These are phyloP conservation scores for Epinephelus fuscoguttatus DNA, from an alignment of 2,113 vertebrate genomes.

Conservation along the genomic window DNA sequence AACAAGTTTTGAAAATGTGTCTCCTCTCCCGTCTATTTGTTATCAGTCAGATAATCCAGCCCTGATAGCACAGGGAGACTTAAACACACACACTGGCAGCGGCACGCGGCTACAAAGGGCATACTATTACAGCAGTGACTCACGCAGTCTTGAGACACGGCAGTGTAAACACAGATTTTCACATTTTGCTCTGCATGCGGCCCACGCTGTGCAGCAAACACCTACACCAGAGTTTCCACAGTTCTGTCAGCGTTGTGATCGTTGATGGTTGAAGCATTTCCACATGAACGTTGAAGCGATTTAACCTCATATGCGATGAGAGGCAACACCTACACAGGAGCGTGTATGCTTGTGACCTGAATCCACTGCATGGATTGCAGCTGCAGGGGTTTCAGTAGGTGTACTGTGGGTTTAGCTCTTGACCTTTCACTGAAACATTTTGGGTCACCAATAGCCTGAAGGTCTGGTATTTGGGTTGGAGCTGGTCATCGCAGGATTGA, in stretches of 20 bases:
- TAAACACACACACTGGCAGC: conserved; percentile 6
- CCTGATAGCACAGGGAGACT: conserved; percentile 7
- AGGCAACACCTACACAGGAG: background rate
- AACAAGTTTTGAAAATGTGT: conserved; percentile 1
- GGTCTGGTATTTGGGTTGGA: conserved; percentile 9
- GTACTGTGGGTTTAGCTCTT: background rate
- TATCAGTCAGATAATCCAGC: conserved; percentile 34
- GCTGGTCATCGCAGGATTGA: background rate
- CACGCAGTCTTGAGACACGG: conserved; percentile 45
- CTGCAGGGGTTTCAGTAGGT: background rate
- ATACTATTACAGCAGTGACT: conserved; percentile 55
- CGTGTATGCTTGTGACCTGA: background rate
- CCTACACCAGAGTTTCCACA: conserved; percentile 9
- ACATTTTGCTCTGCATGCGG: conserved; percentile 18
- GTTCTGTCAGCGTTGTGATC: background rate
- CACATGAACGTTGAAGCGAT: background rate
- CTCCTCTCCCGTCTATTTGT: background rate
- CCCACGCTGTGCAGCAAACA: conserved; percentile 25
- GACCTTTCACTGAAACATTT: conserved; percentile 22
- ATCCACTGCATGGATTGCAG: background rate
- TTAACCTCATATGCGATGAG: background rate
- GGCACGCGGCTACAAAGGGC: conserved; percentile 27
- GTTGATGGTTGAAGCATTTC: background rate
- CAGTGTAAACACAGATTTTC: conserved; percentile 65
- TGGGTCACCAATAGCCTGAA: background rate